Percentiles rank a stretch among this genome's conserved stretches.
These are phyloP conservation scores for Drosophila kikkawai DNA, from an alignment of 1,140 invertebrate species.

Conservation along the genomic window DNA sequence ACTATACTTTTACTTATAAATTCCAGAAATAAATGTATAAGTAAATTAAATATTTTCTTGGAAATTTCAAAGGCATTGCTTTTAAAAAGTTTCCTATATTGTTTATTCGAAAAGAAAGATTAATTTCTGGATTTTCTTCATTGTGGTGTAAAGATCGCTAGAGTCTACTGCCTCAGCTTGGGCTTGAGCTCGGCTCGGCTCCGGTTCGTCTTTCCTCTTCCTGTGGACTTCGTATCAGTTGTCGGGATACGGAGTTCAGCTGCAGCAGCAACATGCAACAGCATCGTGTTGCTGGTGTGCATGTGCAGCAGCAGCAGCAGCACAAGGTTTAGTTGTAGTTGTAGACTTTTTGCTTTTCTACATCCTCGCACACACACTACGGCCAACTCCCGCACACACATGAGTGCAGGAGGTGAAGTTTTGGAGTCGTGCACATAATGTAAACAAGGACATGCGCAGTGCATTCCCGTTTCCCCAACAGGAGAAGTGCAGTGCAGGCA, in stretches of 20 bases:
- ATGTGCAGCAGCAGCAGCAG: slow-evolving; percentile 56
- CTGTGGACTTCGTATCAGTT: slow-evolving; percentile 20
- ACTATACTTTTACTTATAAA: too few species aligned
- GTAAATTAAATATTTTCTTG: not conserved
- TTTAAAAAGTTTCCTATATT: not conserved
- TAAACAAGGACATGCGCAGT: slow-evolving; percentile 81
- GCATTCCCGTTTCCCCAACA: slow-evolving; percentile 68
- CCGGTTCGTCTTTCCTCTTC: slow-evolving; percentile 10
- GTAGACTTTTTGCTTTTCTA: slow-evolving; percentile 81
- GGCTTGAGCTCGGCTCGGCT: slow-evolving; percentile 22
- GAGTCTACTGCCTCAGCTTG: not conserved
- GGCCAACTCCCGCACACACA: slow-evolving; percentile 13
- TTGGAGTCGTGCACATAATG: slow-evolving; percentile 73
- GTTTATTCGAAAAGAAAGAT: not conserved
- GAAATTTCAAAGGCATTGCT: not conserved
- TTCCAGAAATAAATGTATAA: not conserved
- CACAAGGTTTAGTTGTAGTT: slow-evolving; percentile 71
- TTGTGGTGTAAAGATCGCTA: slow-evolving; percentile 7
- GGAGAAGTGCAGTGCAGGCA: slow-evolving; percentile 76
- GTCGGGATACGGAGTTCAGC: slow-evolving; percentile 61
- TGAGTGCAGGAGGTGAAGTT: slow-evolving; percentile 38
- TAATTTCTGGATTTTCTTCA: not conserved
- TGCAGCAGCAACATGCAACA: slow-evolving; percentile 63
- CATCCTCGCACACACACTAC: slow-evolving; percentile 49
- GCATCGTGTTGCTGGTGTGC: slow-evolving; percentile 36